A percentile compares a stretch with the other conserved stretches of the same genome.
Evolutionary conservation across 2,113 vertebrate genomes (phyloP).

Genomic region (Sylvilagus bachmani): DNA sequence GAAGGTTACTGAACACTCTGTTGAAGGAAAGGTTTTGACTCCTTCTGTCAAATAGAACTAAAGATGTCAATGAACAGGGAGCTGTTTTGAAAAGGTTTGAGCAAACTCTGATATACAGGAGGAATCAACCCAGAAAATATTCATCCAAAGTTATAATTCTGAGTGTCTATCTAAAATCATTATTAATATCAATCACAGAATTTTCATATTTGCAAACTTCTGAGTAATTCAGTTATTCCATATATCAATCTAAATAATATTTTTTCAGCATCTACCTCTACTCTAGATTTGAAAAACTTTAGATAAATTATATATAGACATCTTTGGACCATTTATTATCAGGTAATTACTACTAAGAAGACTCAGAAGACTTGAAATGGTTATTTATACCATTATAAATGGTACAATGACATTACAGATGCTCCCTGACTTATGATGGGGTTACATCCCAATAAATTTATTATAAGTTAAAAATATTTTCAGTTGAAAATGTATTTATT

Average conservation of each 20-base stretch:
- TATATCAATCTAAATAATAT: constrained; percentile 45
- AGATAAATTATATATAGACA: not conserved
- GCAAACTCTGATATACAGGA: constrained; percentile 53
- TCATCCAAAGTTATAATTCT: constrained; percentile 46
- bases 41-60: constrained; percentile 75
- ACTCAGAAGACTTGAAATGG: not conserved
- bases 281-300: constrained; percentile 25
- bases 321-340: constrained; percentile 9
- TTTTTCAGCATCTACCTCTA: not conserved
- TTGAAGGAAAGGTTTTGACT: constrained; percentile 77
- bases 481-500: not conserved
- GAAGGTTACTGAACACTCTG: constrained; percentile 58
- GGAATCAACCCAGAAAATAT: not conserved
- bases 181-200: constrained; percentile 52
- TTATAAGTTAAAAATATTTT: not conserved
- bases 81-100: constrained; percentile 67
- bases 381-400: constrained; percentile 11
- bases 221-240: constrained; percentile 55
- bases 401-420: not conserved
- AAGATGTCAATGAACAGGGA: constrained; percentile 65
- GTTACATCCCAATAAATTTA: not conserved
- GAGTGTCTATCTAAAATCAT: constrained; percentile 54
- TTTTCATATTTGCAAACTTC: constrained; percentile 59
- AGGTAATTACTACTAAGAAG: not conserved
- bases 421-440: not conserved